Evolutionary conservation across 2,113 vertebrate species (phyloP).

Genomic region (Leucoraja erinaceus): DNA sequence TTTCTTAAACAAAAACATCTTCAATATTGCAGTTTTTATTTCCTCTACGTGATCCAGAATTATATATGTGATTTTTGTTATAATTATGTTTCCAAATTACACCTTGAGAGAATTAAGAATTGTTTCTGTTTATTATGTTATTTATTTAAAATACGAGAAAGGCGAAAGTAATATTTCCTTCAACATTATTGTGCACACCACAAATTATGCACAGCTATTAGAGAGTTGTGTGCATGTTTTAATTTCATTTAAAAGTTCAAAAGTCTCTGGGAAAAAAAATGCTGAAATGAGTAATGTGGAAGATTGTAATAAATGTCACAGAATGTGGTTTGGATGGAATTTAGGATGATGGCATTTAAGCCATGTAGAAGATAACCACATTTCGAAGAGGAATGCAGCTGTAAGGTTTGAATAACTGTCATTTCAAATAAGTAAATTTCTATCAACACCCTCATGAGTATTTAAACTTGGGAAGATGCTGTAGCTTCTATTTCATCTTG

Average conservation of each 20-base stretch:
- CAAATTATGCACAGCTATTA: background rate
- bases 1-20: background rate
- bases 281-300: slow-evolving; percentile 20
- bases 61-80: background rate
- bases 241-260: slow-evolving; percentile 6
- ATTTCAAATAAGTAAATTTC: background rate
- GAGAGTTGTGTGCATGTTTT: background rate
- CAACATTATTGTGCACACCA: background rate
- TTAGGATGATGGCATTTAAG: background rate
- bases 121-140: background rate
- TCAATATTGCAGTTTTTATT: background rate
- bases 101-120: background rate
- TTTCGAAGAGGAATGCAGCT: slow-evolving; percentile 9
- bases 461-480: background rate
- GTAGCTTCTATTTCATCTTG: background rate
- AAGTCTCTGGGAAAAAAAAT: background rate
- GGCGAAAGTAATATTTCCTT: background rate
- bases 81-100: background rate
- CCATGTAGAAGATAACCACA: slow-evolving; percentile 7
- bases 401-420: slow-evolving; percentile 3
- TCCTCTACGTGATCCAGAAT: background rate
- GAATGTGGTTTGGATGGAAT: background rate
- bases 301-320: slow-evolving; percentile 17
- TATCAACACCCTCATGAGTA: background rate
- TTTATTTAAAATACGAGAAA: background rate